Evolutionary conservation across 2,113 vertebrate genomes (phyloP).

Genomic region (Chascanopsetta lugubris): DNA sequence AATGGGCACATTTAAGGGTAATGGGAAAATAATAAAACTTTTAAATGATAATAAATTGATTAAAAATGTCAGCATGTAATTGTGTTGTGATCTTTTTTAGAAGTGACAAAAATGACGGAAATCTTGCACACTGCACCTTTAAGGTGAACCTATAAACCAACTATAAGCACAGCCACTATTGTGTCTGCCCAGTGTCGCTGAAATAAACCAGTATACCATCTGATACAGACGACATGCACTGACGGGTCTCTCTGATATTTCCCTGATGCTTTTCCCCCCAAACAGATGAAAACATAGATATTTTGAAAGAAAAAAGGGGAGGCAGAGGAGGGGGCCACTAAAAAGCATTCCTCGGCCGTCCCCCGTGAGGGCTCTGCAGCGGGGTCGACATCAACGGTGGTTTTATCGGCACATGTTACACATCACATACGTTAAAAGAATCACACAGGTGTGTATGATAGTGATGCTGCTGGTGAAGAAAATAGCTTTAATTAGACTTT

Average conservation of each 20-base stretch:
- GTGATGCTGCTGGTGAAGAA: too few relatives aligned
- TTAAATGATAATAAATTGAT: too few relatives aligned
- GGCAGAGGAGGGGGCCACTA: conserved; percentile 18
- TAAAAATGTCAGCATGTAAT: too few relatives aligned
- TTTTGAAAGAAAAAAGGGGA: conserved; percentile 29
- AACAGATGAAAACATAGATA: conserved; percentile 37
- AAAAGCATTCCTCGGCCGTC: conserved; percentile 59
- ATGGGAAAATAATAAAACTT: too few relatives aligned
- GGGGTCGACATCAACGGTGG: conserved; percentile 54
- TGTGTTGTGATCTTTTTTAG: too few relatives aligned
- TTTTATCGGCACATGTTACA: conserved; percentile 25
- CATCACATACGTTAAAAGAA: conserved; percentile 18
- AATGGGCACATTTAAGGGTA: too few relatives aligned
- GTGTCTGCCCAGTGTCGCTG: conserved; percentile 24
- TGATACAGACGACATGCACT: conserved; percentile 37
- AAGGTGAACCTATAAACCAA: conserved; percentile 43
- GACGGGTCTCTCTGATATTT: conserved; percentile 39
- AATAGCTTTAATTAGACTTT: conserved; percentile 13
- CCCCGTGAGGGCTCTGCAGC: conserved; percentile 41
- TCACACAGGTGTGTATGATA: conserved; percentile 27
- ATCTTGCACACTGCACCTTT: too few relatives aligned
- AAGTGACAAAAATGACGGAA: too few relatives aligned
- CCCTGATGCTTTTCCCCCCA: conserved; percentile 15
- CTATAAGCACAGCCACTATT: conserved; percentile 31
- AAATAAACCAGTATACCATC: conserved; percentile 23